Evolutionary conservation across 2,797 vertebrate genomes (phyloP), one percentile per base, ranked within the genome.

Genomic region (Champsocephalus esox): DNA sequence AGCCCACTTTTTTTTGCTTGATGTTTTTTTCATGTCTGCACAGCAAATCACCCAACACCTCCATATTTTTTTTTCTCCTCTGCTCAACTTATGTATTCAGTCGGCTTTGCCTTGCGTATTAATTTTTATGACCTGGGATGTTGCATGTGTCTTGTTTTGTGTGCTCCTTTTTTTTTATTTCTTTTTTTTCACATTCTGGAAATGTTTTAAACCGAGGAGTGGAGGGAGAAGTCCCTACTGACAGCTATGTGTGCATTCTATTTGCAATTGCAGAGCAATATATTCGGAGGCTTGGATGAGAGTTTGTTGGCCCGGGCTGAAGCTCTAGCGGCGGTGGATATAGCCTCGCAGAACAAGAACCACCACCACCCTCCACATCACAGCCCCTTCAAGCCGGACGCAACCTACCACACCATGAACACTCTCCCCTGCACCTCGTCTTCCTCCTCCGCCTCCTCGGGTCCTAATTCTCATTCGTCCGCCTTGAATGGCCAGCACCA

Each of bases 201-300:
- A 94, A 96, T 96, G 96, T 96, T 95, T 95, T 96, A 96, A 96
- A 95, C 93, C 94, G 94, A 93, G 92, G 92, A 92, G 94, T 93
- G 95, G 94, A 92, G 93, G 90, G 93, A 93, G 93, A 96, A 95
- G 95, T 97, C 96, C 95, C 95, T 92, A 93, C 95, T 97, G 97
- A 96, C 96, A 96, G 96, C 94, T 96, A 99, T 98, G 97, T 97
- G 97, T 95, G 97, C 97, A 95, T 98, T 99, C 96, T 98, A 96
- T 96, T 98, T 98, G 96, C 97, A 96, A 97, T 97, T 98, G 96
- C 97, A 99, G 98, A 99, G 98, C 97, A 99, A 99, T 97, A 99
- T 99, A 97, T 99, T 99, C 96, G 98, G 97, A 87, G 97, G 98
- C 93, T 97, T 99, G 96, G 98, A 99, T 96, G 98, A 99, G 97